A percentile compares a stretch with the other conserved stretches of the same genome.
phyloP scores from a whole-genome alignment of 2,113 vertebrate genomes.

The Nothobranchius furzeri region DNA sequence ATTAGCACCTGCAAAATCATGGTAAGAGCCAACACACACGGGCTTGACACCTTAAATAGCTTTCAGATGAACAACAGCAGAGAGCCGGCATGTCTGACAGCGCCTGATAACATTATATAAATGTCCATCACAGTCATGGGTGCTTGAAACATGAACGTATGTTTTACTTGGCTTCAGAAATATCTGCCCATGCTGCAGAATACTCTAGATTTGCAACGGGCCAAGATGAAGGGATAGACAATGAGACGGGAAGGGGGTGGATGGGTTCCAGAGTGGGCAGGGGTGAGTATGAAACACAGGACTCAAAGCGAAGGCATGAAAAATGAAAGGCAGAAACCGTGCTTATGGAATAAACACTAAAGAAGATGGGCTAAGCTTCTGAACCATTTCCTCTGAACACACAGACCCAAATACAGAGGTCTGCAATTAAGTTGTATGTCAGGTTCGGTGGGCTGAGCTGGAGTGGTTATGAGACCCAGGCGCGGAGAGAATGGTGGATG shows the following conservation, averaged over 20 bases:
- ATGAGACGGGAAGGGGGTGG: conserved; percentile 14
- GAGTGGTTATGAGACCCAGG: too few relatives aligned
- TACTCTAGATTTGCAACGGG: conserved; percentile 55
- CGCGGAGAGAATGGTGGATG: too few relatives aligned
- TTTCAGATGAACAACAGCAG: conserved; percentile 68
- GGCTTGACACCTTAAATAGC: conserved; percentile 55
- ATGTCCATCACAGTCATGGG: conserved; percentile 73
- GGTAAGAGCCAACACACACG: conserved; percentile 29
- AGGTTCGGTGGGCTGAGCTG: too few relatives aligned
- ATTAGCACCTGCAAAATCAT: conserved; percentile 59
- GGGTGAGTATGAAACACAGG: conserved; percentile 24
- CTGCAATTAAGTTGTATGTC: not conserved
- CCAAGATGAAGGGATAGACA: conserved; percentile 48
- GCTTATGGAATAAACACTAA: conserved; percentile 67
- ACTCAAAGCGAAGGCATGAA: conserved; percentile 67
- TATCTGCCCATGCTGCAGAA: conserved; percentile 51
- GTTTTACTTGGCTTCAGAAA: conserved; percentile 63
- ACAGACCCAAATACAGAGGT: conserved; percentile 44
- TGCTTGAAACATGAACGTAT: conserved; percentile 64
- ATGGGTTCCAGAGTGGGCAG: conserved; percentile 15
- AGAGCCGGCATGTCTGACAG: conserved; percentile 69
- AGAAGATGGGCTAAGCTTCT: conserved; percentile 58
- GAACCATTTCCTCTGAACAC: conserved; percentile 61
- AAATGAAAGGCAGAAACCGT: conserved; percentile 77
- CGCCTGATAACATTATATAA: conserved; percentile 74